These are phyloP conservation scores for Cyphomyrus discorhynchus DNA, from an alignment of 2,113 vertebrate species.

Conservation along the genomic window DNA sequence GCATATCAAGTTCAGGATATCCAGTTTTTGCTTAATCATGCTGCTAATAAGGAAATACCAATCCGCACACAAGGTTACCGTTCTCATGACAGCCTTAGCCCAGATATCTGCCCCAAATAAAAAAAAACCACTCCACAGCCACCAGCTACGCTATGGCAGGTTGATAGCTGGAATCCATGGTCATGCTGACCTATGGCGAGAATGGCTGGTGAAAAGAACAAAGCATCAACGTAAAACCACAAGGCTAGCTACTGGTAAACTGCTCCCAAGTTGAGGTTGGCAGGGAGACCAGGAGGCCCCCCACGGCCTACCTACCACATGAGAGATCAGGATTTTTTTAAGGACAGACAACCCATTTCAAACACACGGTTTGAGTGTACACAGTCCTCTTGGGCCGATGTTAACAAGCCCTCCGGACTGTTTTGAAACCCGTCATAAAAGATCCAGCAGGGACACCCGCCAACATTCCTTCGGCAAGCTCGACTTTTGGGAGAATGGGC, in stretches of 20 bases:
- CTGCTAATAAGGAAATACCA: constrained; percentile 6
- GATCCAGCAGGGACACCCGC: constrained; percentile 23
- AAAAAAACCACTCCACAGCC: background rate
- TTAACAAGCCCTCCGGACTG: constrained; percentile 29
- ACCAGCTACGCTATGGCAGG: background rate
- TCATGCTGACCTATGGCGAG: background rate
- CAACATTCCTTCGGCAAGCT: constrained; percentile 29
- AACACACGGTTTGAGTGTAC: constrained; percentile 20
- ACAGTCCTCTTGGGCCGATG: background rate
- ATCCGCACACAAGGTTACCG: background rate
- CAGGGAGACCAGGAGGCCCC: background rate
- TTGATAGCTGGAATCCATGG: background rate
- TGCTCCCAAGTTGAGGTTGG: background rate
- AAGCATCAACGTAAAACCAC: background rate
- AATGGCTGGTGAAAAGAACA: background rate
- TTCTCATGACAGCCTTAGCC: background rate
- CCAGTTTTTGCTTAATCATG: background rate
- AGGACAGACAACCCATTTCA: constrained; percentile 23
- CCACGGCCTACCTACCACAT: background rate
- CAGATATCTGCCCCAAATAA: constrained; percentile 7
- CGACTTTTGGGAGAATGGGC: constrained; percentile 18
- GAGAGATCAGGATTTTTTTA: constrained; percentile 18
- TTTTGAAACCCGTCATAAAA: constrained; percentile 24
- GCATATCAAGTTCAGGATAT: background rate
- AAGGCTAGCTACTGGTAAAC: background rate